phyloP scores from a whole-genome alignment of 2,888 invertebrate species.

The Ptychoptera contaminata region DNA sequence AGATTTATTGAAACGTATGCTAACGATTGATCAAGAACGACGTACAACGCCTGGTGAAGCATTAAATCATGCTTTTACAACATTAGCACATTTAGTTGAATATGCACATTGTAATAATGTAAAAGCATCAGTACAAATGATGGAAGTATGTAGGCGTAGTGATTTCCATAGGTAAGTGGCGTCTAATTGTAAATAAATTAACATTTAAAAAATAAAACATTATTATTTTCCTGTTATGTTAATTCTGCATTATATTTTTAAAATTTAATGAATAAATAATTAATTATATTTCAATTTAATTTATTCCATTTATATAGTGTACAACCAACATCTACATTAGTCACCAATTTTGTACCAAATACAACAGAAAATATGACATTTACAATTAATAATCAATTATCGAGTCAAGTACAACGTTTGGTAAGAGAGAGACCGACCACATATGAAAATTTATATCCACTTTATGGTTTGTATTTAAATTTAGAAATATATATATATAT shows the following conservation, averaged over 20 bases:
- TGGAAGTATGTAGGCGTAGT: conserved; percentile 62
- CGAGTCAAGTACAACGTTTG: conserved; percentile 55
- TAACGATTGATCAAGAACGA: conserved; percentile 95
- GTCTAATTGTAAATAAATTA: neutral
- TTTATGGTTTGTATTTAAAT: conserved; percentile 36
- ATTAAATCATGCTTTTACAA: conserved; percentile 86
- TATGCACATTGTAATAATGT: conserved; percentile 95
- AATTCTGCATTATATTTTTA: neutral
- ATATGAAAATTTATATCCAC: conserved; percentile 50
- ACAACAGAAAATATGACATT: conserved; percentile 76
- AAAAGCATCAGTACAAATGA: conserved; percentile 94
- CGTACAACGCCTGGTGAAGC: conserved; percentile 93
- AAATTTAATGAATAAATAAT: neutral
- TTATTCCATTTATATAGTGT: conserved; percentile 16
- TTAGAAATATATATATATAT: neutral
- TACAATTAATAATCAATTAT: conserved; percentile 81
- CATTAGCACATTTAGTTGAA: conserved; percentile 82
- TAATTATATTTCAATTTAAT: neutral
- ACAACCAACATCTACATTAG: conserved; percentile 42
- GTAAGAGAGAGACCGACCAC: conserved; percentile 58
- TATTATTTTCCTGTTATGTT: neutral
- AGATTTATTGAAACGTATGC: conserved; percentile 93
- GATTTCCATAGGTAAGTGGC: conserved; percentile 30
- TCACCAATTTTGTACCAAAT: conserved; percentile 61
- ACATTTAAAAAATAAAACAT: neutral